These are phyloP conservation scores for Xerus rutilus DNA, from an alignment of 2,797 vertebrate species.

Conservation along the genomic window DNA sequence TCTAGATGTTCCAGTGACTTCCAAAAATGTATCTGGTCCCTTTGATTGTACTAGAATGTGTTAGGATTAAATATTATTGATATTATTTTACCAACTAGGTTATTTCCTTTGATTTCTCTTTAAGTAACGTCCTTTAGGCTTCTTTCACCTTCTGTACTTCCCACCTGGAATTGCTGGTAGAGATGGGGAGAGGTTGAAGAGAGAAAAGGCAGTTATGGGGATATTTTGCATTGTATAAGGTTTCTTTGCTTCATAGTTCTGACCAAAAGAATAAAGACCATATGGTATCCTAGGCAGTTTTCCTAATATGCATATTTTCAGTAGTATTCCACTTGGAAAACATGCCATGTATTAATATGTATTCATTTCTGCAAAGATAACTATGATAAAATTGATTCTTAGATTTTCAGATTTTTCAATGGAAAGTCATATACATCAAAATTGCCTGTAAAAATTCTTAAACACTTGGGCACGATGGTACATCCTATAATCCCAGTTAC, in stretches of 20 bases:
- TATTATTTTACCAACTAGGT: neutral
- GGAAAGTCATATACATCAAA: neutral
- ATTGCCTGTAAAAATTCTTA: constrained; percentile 19
- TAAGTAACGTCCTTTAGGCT: neutral
- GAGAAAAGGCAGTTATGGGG: neutral
- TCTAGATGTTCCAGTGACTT: neutral
- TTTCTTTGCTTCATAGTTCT: constrained; percentile 17
- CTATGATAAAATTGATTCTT: constrained; percentile 7
- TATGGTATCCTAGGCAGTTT: neutral
- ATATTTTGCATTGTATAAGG: constrained; percentile 1
- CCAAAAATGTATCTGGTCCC: neutral
- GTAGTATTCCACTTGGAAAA: neutral
- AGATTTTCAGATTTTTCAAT: constrained; percentile 24
- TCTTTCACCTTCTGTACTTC: neutral
- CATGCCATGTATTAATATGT: neutral
- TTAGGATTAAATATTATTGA: constrained; percentile 40
- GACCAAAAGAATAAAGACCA: neutral
- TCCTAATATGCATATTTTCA: neutral
- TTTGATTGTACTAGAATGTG: neutral
- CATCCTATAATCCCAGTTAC: too few species aligned
- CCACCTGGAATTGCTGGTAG: neutral
- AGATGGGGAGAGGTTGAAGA: neutral
- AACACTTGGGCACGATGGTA: neutral
- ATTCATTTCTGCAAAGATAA: neutral
- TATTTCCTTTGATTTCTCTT: constrained; percentile 27